Evolutionary conservation across 1,140 invertebrate species (phyloP).

Genomic region (Stegodyphus dumicola): DNA sequence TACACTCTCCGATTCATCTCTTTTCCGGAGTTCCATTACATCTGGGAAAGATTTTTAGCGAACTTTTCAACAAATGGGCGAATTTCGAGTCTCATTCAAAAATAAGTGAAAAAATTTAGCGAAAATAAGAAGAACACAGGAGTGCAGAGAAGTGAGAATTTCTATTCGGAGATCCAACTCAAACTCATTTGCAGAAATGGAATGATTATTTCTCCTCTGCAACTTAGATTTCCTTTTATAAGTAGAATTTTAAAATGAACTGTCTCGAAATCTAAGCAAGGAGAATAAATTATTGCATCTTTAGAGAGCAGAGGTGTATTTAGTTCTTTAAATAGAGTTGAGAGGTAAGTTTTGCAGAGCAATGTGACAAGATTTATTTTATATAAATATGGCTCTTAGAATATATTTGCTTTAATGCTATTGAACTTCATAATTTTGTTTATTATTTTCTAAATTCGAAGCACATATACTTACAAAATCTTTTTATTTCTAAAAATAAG

Average conservation of each 20-base stretch:
- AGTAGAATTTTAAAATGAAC: background rate
- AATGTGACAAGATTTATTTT: no score
- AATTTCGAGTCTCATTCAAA: slow-evolving; percentile 15
- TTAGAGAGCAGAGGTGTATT: no score
- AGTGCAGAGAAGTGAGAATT: background rate
- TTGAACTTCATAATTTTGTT: no score
- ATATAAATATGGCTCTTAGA: no score
- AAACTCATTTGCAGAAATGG: slow-evolving; percentile 31
- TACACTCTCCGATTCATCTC: background rate
- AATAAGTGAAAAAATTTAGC: background rate
- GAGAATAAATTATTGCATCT: no score
- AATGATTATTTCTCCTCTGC: slow-evolving; percentile 6
- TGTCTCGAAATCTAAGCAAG: background rate
- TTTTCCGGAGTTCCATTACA: background rate
- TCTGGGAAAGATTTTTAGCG: slow-evolving; percentile 13
- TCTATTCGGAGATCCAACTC: background rate
- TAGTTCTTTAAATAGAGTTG: no score
- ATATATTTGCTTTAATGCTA: no score
- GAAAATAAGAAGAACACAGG: background rate
- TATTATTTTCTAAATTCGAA: no score
- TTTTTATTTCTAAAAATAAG: no score
- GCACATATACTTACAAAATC: no score
- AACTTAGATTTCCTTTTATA: background rate
- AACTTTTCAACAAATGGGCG: slow-evolving; percentile 31
- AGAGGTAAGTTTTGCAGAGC: no score